Evolutionary conservation across 2,888 invertebrate genomes (phyloP).

Genomic region (Coelopa pilipes): DNA sequence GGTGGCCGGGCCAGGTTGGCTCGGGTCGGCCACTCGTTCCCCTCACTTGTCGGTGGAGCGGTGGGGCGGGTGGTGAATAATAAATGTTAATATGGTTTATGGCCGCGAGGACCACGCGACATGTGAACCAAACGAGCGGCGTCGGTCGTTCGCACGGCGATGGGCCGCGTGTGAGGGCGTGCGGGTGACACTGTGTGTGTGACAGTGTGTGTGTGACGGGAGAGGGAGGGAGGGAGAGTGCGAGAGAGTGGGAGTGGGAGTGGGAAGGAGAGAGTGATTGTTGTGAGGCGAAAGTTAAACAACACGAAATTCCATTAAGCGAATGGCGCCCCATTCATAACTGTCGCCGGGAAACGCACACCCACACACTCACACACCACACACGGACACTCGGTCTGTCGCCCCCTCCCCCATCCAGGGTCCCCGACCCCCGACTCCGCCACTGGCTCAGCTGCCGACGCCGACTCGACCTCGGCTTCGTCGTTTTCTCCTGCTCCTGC

Average conservation of each 20-base stretch:
- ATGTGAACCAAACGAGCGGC: constrained; percentile 3
- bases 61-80: constrained; percentile 52
- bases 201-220: background rate
- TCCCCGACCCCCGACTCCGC: constrained; percentile 50
- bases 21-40: background rate
- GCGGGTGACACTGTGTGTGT: too few species aligned
- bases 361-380: constrained; percentile 32
- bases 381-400: background rate
- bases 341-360: constrained; percentile 42
- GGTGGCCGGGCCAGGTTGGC: background rate
- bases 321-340: constrained; percentile 56
- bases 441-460: background rate
- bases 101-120: constrained; percentile 1
- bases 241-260: constrained; percentile 5
- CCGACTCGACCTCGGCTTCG: constrained; percentile 7
- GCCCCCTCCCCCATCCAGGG: too few species aligned
- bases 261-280: constrained; percentile 34
- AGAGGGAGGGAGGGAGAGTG: constrained; percentile 3
- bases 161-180: too few species aligned
- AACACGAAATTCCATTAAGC: constrained; percentile 56
- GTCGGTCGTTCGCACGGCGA: background rate
- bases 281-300: constrained; percentile 43
- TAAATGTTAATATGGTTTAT: constrained; percentile 62
- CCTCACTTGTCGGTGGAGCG: background rate
- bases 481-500: background rate